Base-by-base conservation (phyloP, 2,888 invertebrate species). In the Bombylius major region DNA sequence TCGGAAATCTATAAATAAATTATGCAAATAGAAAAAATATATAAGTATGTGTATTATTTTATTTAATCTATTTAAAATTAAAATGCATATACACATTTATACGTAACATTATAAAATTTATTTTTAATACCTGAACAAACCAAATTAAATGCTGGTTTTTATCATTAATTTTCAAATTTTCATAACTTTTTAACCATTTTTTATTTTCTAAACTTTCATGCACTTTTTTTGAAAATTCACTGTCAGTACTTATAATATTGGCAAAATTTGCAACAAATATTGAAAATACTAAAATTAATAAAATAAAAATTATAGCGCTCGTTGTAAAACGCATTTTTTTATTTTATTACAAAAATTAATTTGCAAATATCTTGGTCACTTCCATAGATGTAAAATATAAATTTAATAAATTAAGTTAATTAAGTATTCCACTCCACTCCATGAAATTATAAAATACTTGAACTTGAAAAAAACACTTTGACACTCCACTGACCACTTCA, bases 1-100 rank as follows among this genome's bases (percentile, higher is more conserved):
- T 94, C 94, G 58, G 90, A 87, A 65, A 94, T 84, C 91, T 93
- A 70, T 51, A 77, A 73, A 57, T 47, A 32, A 11, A 50, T 50
- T 34, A 54, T 46, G 32, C 31, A 50, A 4, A 48, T 42, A 48
- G 56, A 47, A 8, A 54, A 13, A 36, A 54, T 55, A 45, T 45
- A 23, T 46, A 39, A 53, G 34, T 47, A 13, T 50, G 56, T 32
- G 45, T 44, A 36, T 44, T 44, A 36, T 44, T 23, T 54, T 42
- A n/a, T 45, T 45, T 5, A 13, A 45, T n/a, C 9, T n/a, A n/a
- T 45, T 6, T 45, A n/a, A 6, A 23, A 23, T 23, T 23, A 23
- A 23, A 23, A 23, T 23, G 23, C 23, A 23, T 23, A 23, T 23
- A 23, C 23, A 23, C 23, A 23, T 23, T 23, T 23, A 23, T 23